phyloP scores from a whole-genome alignment of 2,888 invertebrate genomes.

The Pachycephus smyrnensis region DNA sequence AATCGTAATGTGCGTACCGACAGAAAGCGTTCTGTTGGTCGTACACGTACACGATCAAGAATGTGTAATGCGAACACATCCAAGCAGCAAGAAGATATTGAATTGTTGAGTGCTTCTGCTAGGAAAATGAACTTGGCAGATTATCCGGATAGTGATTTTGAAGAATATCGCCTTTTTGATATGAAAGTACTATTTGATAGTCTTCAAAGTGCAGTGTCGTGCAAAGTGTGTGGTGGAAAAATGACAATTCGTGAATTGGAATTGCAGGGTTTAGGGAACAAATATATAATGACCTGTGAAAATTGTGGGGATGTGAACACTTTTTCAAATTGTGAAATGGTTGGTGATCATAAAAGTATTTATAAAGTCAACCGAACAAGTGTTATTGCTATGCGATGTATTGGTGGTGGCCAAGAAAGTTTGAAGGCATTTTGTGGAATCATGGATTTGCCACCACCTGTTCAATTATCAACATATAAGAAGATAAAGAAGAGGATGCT shows the following conservation, averaged over 20 bases:
- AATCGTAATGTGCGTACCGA: too few species aligned
- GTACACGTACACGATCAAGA: too few species aligned
- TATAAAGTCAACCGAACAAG: constrained; percentile 10
- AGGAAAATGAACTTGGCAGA: constrained; percentile 2
- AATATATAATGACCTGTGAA: too few species aligned
- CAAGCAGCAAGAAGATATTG: neutral
- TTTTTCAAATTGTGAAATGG: constrained; percentile 5
- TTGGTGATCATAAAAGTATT: neutral
- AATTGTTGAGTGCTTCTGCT: neutral
- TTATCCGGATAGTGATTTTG: neutral
- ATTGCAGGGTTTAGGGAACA: too few species aligned
- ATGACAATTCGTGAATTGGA: too few species aligned
- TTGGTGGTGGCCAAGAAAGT: constrained; percentile 9
- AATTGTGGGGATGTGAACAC: neutral
- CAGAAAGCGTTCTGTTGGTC: too few species aligned
- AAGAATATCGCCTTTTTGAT: neutral
- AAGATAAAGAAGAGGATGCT: constrained; percentile 7
- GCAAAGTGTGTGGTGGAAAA: too few species aligned
- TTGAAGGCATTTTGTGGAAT: constrained; percentile 20
- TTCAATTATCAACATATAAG: constrained; percentile 6
- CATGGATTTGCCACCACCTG: constrained; percentile 16
- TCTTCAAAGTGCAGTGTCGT: too few species aligned
- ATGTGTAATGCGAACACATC: too few species aligned
- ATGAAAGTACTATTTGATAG: neutral
- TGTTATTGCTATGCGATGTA: constrained; percentile 16